A percentile compares a stretch with the other conserved stretches of the same genome.
Conservation (phyloP, 2,797 vertebrate genomes). For the Propithecus perrieri region DNA sequence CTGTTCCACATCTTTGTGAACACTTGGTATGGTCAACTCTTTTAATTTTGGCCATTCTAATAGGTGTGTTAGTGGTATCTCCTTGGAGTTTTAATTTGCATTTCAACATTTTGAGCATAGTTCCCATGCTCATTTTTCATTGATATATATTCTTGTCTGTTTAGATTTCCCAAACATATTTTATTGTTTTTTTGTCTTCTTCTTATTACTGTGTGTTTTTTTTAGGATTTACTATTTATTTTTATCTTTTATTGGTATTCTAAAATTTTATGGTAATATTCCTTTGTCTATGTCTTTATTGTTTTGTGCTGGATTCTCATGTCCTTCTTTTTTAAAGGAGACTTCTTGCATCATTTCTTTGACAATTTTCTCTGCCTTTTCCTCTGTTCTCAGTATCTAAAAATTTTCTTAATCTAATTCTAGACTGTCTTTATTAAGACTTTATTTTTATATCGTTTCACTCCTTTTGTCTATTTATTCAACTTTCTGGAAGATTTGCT, state of each 20-base stretch:
- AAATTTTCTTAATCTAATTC: neutral
- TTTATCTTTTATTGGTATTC: neutral
- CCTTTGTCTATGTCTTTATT: neutral
- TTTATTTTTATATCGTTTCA: neutral
- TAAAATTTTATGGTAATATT: neutral
- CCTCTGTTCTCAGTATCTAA: neutral
- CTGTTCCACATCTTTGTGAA: neutral
- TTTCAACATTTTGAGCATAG: neutral
- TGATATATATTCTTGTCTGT: neutral
- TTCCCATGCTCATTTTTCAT: neutral
- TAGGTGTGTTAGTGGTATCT: neutral
- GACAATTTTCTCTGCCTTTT: neutral
- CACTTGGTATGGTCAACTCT: neutral
- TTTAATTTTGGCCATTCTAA: conserved; percentile 21
- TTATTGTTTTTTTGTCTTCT: neutral
- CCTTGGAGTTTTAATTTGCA: conserved; percentile 6
- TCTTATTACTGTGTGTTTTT: neutral
- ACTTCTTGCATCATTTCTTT: neutral
- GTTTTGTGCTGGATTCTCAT: neutral
- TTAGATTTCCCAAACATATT: neutral
- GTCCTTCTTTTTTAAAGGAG: neutral
- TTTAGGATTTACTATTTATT: neutral
- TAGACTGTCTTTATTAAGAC: neutral
- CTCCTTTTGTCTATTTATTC: neutral
- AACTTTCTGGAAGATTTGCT: neutral